Evolutionary conservation across 2,888 invertebrate species (phyloP).

Genomic region (Hypsopygia costalis): DNA sequence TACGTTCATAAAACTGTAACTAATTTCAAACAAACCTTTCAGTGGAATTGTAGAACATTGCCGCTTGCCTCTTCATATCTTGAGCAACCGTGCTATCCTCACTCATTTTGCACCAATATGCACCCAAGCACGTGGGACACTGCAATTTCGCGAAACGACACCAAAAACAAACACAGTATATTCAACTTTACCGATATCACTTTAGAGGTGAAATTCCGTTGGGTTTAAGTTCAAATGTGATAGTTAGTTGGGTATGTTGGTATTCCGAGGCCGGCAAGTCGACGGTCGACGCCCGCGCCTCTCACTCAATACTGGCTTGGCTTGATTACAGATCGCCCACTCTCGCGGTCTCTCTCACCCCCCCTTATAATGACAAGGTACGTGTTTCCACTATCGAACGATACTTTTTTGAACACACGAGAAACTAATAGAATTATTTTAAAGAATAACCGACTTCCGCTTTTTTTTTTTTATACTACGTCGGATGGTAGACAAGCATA

Average conservation of each 20-base stretch:
- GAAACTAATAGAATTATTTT: too few species aligned
- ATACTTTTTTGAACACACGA: too few species aligned
- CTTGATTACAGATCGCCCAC: constrained; percentile 40
- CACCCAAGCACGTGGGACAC: constrained; percentile 20
- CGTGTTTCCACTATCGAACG: constrained; percentile 34
- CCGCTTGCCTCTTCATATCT: constrained; percentile 69
- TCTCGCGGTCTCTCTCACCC: constrained; percentile 51
- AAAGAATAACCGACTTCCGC: too few species aligned
- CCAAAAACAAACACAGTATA: constrained; percentile 22
- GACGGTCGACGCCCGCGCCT: constrained; percentile 68
- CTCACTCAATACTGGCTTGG: constrained; percentile 41
- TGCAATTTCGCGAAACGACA: constrained; percentile 21
- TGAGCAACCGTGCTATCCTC: constrained; percentile 65
- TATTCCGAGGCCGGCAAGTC: constrained; percentile 49
- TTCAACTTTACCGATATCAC: constrained; percentile 15
- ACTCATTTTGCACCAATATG: constrained; percentile 40
- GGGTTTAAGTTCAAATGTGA: constrained; percentile 30
- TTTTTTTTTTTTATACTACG: too few species aligned
- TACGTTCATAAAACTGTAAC: constrained; percentile 11
- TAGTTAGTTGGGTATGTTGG: constrained; percentile 6
- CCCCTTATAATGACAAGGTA: constrained; percentile 38
- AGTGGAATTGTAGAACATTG: constrained; percentile 72
- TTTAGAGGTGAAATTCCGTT: constrained; percentile 24
- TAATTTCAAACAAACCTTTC: constrained; percentile 52
- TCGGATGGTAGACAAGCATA: too few species aligned